Conservation (phyloP, 2,797 vertebrate species). For the Sebastiscus albofasciatus region DNA sequence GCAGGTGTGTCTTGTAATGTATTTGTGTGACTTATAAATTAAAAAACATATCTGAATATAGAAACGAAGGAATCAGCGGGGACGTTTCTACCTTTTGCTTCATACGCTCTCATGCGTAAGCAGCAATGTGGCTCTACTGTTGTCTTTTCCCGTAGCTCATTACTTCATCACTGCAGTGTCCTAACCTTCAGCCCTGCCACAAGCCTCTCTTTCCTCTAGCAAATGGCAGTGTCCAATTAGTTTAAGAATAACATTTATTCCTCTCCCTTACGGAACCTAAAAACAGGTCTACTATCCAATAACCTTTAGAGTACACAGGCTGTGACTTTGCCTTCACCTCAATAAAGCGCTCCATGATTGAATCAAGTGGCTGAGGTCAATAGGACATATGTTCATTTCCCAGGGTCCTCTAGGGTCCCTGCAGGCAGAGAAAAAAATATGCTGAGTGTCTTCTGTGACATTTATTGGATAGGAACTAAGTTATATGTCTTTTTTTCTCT, state of each 20-base stretch:
- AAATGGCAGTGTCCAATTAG: slow-evolving; percentile 77
- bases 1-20: background rate
- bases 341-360: slow-evolving; percentile 82
- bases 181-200: slow-evolving; percentile 47
- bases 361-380: slow-evolving; percentile 83
- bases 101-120: background rate
- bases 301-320: slow-evolving; percentile 77
- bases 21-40: background rate
- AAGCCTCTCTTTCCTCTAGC: slow-evolving; percentile 41
- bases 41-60: background rate
- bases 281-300: slow-evolving; percentile 73
- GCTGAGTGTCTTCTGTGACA: slow-evolving; percentile 81
- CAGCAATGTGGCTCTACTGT: background rate
- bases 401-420: slow-evolving; percentile 73
- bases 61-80: background rate
- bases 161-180: slow-evolving; percentile 53
- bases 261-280: slow-evolving; percentile 56
- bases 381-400: slow-evolving; percentile 84
- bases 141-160: slow-evolving; percentile 51
- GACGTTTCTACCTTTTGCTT: background rate
- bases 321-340: slow-evolving; percentile 84
- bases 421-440: slow-evolving; percentile 70
- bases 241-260: slow-evolving; percentile 68
- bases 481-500: slow-evolving; percentile 57
- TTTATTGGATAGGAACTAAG: slow-evolving; percentile 77